A percentile compares a stretch with the other conserved stretches of the same genome.
Evolutionary conservation across 2,113 vertebrate species (phyloP).

Genomic region (Salvelinus namaycush): DNA sequence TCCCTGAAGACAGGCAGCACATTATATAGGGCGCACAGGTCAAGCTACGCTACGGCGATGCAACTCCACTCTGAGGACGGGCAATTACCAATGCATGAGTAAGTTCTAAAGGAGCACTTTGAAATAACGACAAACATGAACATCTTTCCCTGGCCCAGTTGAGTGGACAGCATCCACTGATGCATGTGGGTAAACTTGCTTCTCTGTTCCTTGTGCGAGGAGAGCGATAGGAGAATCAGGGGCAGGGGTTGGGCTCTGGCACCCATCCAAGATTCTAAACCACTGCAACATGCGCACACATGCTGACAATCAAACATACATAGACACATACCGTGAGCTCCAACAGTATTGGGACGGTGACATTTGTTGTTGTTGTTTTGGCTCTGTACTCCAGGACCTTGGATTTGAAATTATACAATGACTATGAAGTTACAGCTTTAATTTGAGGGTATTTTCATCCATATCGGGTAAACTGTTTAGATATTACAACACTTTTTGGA

Average conservation of each 20-base stretch:
- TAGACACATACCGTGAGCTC: background rate
- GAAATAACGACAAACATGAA: conserved; percentile 58
- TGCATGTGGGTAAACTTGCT: conserved; percentile 50
- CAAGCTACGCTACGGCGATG: conserved; percentile 21
- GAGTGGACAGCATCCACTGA: conserved; percentile 37
- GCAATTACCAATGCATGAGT: conserved; percentile 55
- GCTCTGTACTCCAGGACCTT: too few species aligned
- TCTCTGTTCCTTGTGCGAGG: conserved; percentile 24
- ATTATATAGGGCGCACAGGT: conserved; percentile 38
- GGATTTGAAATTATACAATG: too few species aligned
- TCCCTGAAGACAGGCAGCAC: conserved; percentile 20
- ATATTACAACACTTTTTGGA: too few species aligned
- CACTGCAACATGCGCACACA: conserved; percentile 25
- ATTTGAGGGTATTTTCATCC: too few species aligned
- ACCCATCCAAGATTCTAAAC: conserved; percentile 21
- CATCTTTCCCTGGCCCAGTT: conserved; percentile 49
- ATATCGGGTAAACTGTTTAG: too few species aligned
- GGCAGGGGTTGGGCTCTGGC: conserved; percentile 11
- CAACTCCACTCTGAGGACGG: conserved; percentile 38
- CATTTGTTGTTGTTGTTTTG: too few species aligned
- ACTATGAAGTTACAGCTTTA: too few species aligned
- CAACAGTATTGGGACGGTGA: too few species aligned
- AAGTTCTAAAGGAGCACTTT: conserved; percentile 59
- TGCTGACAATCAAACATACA: conserved; percentile 30
- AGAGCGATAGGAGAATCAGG: conserved; percentile 3